Base-by-base conservation (phyloP, 1,140 invertebrate genomes). In the Trichogramma pretiosum region DNA sequence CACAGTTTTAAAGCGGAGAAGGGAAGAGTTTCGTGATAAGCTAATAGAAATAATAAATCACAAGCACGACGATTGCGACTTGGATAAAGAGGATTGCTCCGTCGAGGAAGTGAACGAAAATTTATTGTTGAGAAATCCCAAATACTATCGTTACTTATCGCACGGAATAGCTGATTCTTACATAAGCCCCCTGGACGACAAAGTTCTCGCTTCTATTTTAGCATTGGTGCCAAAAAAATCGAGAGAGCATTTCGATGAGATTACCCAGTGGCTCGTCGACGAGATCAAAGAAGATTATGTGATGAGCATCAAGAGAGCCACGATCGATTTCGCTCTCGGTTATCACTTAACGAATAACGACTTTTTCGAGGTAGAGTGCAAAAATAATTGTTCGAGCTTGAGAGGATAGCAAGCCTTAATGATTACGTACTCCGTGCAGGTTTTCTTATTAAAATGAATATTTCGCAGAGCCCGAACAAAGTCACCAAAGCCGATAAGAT, bases 141-240 rank as follows among this genome's bases (percentile, higher is more conserved):
- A 86, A 53, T 94, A 94, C 70, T 89, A 92, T 63, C 91, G 90
- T 68, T 95, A 93, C 58, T 81, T 93, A 41, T 82, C 84, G 59
- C 83, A 91, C 67, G 90, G 89, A 0, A 83, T 93, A 24, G 88
- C 92, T 61, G 89, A 89, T 28, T 79, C 83, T 43, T 82, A 91
- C 63, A 85, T 94, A 1, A 83, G 87, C 16, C 82, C 88, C 2
- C 77, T 95, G 57, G 76, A 79, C 39, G 53, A 67, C 7, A 46
- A 61, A 10, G 74, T 76, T 65, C 56, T 82, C 11, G 62, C 74
- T 7, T 74, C 76, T 52, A 77, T 82, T 38, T 62, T 75, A 16
- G 57, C 50, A 14, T 57, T 78, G 7, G 54, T 77, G 16, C 64
- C 74, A 0, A 4, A 14, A 0, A 56, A 60, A 24, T 63, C 65